These are phyloP conservation scores for Gerris lacustris DNA, from an alignment of 2,888 invertebrate genomes.

Conservation along the genomic window DNA sequence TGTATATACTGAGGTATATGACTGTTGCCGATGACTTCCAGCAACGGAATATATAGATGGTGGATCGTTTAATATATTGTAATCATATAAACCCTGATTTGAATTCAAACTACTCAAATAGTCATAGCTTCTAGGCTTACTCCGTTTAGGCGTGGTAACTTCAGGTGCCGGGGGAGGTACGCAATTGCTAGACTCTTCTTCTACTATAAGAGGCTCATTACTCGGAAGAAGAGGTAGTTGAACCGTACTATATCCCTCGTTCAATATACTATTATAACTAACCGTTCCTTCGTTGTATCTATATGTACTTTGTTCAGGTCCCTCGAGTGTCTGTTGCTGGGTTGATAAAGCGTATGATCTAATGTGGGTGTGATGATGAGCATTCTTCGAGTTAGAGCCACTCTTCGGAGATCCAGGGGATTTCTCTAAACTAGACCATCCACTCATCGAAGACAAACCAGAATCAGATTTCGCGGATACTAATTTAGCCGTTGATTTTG, in stretches of 20 bases:
- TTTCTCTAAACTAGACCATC: constrained; percentile 74
- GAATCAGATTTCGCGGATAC: constrained; percentile 72
- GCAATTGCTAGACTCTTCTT: constrained; percentile 25
- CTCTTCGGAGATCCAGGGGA: constrained; percentile 66
- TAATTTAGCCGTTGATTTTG: constrained; percentile 47
- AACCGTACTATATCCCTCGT: not conserved
- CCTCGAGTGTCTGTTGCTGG: constrained; percentile 16
- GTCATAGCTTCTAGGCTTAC: constrained; percentile 32
- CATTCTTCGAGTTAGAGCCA: constrained; percentile 36
- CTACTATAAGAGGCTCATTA: not conserved
- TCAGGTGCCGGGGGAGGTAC: constrained; percentile 31
- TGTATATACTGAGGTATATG: constrained; percentile 56
- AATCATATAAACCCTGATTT: constrained; percentile 38
- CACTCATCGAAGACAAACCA: constrained; percentile 74
- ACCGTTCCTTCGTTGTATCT: constrained; percentile 13
- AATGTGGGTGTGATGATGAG: constrained; percentile 24
- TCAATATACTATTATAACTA: constrained; percentile 2
- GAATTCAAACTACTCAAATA: constrained; percentile 27
- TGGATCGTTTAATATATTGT: constrained; percentile 41
- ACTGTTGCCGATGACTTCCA: constrained; percentile 55
- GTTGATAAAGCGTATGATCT: constrained; percentile 24
- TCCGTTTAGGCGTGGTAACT: constrained; percentile 33
- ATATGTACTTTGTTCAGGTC: constrained; percentile 14
- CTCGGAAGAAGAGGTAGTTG: not conserved
- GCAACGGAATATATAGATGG: constrained; percentile 64